Conservation (phyloP, 2,113 vertebrate genomes). For the Bufo gargarizans region DNA sequence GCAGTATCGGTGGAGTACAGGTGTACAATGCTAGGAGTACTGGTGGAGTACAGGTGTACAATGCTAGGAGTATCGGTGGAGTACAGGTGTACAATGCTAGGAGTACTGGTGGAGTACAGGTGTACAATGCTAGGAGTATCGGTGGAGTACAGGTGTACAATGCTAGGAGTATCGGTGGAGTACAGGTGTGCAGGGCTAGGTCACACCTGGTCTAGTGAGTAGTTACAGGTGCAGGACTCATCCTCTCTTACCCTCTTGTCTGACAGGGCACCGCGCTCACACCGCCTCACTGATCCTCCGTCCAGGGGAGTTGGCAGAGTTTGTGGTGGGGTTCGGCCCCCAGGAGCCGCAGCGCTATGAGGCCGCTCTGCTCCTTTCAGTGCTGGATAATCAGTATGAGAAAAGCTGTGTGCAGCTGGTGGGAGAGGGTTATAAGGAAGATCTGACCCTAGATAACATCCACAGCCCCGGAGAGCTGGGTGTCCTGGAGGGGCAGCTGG, state of each 20-base stretch:
- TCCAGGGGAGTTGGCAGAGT: conserved; percentile 68
- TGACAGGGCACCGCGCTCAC: conserved; percentile 73
- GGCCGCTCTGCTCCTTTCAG: conserved; percentile 71
- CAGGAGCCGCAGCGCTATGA: conserved; percentile 65
- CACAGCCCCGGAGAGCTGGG: conserved; percentile 56
- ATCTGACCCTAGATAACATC: conserved; percentile 82
- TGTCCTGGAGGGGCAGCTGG: neutral
- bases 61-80: no score
- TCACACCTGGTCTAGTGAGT: neutral
- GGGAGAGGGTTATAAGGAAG: conserved; percentile 81
- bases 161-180: neutral
- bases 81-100: no score
- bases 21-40: no score
- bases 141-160: no score
- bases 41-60: no score
- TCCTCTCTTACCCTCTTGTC: neutral
- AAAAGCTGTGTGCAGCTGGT: conserved; percentile 73
- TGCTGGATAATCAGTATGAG: conserved; percentile 77
- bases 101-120: no score
- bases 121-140: no score
- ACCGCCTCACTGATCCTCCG: conserved; percentile 69
- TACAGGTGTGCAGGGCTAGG: neutral
- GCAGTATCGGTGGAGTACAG: no score
- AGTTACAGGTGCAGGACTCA: neutral
- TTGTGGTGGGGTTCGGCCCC: conserved; percentile 80